These are phyloP conservation scores for Electrophaes corylata DNA, from an alignment of 2,888 invertebrate species.

Conservation along the genomic window DNA sequence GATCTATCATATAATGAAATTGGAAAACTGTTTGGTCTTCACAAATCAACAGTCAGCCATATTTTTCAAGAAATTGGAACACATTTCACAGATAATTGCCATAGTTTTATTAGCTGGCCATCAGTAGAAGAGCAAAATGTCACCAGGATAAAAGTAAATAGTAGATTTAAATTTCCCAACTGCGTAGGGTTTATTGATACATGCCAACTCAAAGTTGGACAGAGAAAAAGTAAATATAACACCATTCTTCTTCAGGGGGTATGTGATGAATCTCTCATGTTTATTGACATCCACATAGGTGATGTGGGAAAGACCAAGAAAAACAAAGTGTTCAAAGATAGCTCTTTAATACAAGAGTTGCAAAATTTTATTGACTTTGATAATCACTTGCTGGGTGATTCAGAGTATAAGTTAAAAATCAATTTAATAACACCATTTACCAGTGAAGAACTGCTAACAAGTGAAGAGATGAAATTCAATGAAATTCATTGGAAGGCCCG, in stretches of 20 bases:
- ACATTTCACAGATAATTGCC: constrained; percentile 60
- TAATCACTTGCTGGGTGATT: constrained; percentile 73
- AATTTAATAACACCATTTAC: constrained; percentile 74
- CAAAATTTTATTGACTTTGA: constrained; percentile 72
- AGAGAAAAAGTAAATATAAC: constrained; percentile 58
- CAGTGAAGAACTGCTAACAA: constrained; percentile 69
- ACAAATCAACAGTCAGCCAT: constrained; percentile 70
- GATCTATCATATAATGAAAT: constrained; percentile 69
- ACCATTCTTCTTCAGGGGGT: constrained; percentile 73
- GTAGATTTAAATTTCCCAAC: constrained; percentile 71
- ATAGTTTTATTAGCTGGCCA: constrained; percentile 72
- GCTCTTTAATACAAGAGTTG: constrained; percentile 60
- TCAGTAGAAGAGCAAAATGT: constrained; percentile 72
- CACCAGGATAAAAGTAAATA: constrained; percentile 73
- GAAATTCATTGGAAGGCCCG: constrained; percentile 71
- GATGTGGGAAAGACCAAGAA: constrained; percentile 66
- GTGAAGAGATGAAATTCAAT: constrained; percentile 79
- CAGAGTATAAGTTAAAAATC: constrained; percentile 67
- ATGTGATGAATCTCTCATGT: constrained; percentile 73
- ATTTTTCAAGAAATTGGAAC: constrained; percentile 71
- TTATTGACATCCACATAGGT: constrained; percentile 69
- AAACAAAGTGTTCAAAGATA: constrained; percentile 68
- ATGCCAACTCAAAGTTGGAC: constrained; percentile 67
- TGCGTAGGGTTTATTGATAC: constrained; percentile 77
- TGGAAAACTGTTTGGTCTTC: constrained; percentile 66